Conservation (phyloP, 1,140 invertebrate genomes). For the Scaptomyza montana region DNA sequence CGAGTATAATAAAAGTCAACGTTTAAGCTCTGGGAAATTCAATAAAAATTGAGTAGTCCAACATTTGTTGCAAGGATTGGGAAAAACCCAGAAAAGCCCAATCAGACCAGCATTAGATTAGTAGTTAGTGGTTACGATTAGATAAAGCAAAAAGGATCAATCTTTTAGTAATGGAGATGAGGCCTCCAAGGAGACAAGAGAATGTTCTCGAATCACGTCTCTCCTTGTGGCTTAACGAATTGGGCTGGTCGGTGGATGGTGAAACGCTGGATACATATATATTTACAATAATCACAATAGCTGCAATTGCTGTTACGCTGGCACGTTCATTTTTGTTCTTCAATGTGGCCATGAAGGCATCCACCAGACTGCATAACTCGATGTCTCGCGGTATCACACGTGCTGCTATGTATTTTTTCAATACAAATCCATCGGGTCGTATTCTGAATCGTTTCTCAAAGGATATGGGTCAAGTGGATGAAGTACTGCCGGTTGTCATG, state of each 20-base stretch:
- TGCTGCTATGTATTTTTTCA: constrained; percentile 93
- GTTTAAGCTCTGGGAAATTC: too few relatives aligned
- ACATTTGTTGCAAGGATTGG: too few relatives aligned
- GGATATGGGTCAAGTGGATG: constrained; percentile 94
- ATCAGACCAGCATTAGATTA: too few relatives aligned
- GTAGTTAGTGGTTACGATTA: too few relatives aligned
- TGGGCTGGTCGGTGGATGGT: constrained; percentile 60
- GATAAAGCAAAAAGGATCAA: too few relatives aligned
- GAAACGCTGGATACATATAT: constrained; percentile 80
- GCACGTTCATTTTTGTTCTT: constrained; percentile 88
- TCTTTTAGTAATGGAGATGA: too few relatives aligned
- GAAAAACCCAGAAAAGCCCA: too few relatives aligned
- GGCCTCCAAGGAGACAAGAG: too few relatives aligned
- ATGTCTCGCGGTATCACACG: constrained; percentile 91
- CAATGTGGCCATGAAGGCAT: constrained; percentile 89
- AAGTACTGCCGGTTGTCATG: constrained; percentile 90
- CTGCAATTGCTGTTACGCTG: constrained; percentile 86
- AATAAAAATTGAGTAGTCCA: too few relatives aligned
- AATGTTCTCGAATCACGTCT: constrained; percentile 48
- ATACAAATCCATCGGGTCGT: constrained; percentile 90
- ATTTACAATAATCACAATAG: constrained; percentile 86
- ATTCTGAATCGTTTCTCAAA: constrained; percentile 93
- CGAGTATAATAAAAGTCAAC: too few relatives aligned
- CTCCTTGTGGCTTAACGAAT: constrained; percentile 44
- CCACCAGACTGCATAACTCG: constrained; percentile 89